phyloP scores from a whole-genome alignment of 2,888 invertebrate genomes.

The Lasioglossum malachurum region DNA sequence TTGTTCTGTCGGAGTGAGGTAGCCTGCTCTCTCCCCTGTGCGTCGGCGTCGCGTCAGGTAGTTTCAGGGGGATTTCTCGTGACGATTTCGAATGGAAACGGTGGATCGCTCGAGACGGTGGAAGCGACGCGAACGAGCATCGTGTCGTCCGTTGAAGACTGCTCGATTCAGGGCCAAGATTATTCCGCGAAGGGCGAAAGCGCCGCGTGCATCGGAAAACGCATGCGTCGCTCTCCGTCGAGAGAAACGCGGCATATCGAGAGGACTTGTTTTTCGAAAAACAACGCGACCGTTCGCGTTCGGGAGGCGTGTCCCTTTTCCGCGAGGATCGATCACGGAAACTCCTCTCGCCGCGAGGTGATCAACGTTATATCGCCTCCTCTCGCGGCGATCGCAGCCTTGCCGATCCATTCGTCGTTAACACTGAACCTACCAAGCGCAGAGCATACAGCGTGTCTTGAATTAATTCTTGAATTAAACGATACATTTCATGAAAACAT shows the following conservation, averaged over 20 bases:
- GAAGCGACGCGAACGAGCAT: slow-evolving; percentile 33
- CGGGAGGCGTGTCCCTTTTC: slow-evolving; percentile 18
- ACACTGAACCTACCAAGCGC: not conserved
- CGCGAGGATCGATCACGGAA: slow-evolving; percentile 28
- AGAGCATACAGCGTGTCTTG: too few relatives aligned
- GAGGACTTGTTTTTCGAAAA: slow-evolving; percentile 47
- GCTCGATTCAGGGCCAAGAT: slow-evolving; percentile 70
- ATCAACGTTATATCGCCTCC: not conserved
- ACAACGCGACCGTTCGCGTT: slow-evolving; percentile 1
- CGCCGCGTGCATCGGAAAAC: slow-evolving; percentile 56
- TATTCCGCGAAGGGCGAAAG: slow-evolving; percentile 64
- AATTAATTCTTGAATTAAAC: too few relatives aligned
- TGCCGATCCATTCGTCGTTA: not conserved
- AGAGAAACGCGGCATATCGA: slow-evolving; percentile 26
- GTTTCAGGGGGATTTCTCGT: too few relatives aligned
- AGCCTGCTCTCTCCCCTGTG: not conserved
- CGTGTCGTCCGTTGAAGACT: slow-evolving; percentile 63
- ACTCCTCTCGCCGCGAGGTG: not conserved
- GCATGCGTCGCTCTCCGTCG: slow-evolving; percentile 65
- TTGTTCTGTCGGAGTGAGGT: not conserved
- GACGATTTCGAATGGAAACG: not conserved
- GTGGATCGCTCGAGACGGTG: slow-evolving; percentile 3
- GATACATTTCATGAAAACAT: too few relatives aligned
- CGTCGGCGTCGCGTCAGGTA: not conserved
- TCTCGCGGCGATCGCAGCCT: not conserved